Evolutionary conservation across 1,140 invertebrate species (phyloP), one percentile per base, ranked within the genome.

Genomic region (Archegozetes longisetosus): DNA sequence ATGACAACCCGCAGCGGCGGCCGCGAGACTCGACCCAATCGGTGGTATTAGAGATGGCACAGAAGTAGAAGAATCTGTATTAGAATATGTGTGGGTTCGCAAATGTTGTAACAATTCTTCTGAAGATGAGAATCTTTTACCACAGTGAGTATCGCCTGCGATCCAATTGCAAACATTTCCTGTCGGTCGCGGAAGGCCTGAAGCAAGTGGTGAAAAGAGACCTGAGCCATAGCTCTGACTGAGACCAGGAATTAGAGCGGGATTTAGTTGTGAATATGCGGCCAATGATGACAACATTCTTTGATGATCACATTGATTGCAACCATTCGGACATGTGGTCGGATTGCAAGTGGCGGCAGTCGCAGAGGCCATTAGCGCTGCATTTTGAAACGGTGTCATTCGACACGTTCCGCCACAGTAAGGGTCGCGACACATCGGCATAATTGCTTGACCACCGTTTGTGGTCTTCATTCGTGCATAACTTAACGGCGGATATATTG

Each of bases 101-200:
- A 97, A 77, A 74, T 98, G 94, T 67, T 90, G 86, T 20, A 97
- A 78, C 1, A 97, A 79, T 73, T 98, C 93, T 53, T 97, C 92
- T 6, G 90, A 91, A 17, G 86, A 86, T 51, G 81, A 77, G 72
- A 93, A 97, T 54, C 90, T 76, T 74, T 97, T 96, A 32, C 92
- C 94, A 70, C 94, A 98, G 68, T 92, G 95, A 0, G 82, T 81
- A 47, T 71, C 74, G 26, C 83, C 88, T 12, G 83, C 84, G 65
- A 96, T 86, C 93, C 92, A 96, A 68, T 87, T 95, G 78, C 91
- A 96, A 9, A 93, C 83, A 72, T 88, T 86, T 29, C 2, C 46
- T 64, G 17, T 27, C 24, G 29, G 54, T 40, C 14, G 28, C 24
- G 63, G 22, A 61, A 47, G 17, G 66, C 17, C 50, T 49, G 55